Percentiles rank a stretch among this genome's conserved stretches.
phyloP scores from a whole-genome alignment of 2,888 invertebrate species.

The Tenthredo distinguenda region DNA sequence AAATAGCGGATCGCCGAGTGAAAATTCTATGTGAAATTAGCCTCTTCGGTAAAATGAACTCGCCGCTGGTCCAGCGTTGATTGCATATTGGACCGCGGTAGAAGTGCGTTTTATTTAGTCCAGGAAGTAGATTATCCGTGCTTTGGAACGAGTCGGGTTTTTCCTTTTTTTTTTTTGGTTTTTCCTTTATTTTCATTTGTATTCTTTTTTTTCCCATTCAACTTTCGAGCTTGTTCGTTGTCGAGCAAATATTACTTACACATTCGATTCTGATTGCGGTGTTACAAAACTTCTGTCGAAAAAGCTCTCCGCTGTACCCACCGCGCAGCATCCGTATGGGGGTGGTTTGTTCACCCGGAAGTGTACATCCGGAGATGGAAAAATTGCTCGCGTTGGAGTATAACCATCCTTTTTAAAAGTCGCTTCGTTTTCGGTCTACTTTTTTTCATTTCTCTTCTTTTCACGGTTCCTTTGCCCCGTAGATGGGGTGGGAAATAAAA shows the following conservation, averaged over 20 bases:
- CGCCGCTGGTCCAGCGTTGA: not conserved
- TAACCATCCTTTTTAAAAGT: not conserved
- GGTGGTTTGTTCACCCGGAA: not conserved
- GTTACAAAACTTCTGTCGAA: not conserved
- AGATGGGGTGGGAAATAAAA: not conserved
- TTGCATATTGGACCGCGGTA: not conserved
- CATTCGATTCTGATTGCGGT: not conserved
- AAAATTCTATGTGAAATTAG: not conserved
- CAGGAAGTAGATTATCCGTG: not conserved
- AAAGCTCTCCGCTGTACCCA: not conserved
- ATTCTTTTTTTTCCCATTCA: not conserved
- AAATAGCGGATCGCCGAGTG: not conserved
- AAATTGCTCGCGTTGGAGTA: not conserved
- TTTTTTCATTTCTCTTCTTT: not conserved
- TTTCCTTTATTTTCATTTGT: not conserved
- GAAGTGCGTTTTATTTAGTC: not conserved
- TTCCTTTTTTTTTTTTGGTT: not conserved
- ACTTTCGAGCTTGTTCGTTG: not conserved
- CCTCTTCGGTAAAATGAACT: not conserved
- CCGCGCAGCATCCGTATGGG: not conserved
- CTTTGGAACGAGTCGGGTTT: not conserved
- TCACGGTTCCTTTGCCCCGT: not conserved
- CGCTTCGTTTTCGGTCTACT: not conserved
- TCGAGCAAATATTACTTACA: not conserved
- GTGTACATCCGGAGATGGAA: not conserved